phyloP scores from a whole-genome alignment of 1,140 invertebrate genomes.

The Anthonomus grandis region DNA sequence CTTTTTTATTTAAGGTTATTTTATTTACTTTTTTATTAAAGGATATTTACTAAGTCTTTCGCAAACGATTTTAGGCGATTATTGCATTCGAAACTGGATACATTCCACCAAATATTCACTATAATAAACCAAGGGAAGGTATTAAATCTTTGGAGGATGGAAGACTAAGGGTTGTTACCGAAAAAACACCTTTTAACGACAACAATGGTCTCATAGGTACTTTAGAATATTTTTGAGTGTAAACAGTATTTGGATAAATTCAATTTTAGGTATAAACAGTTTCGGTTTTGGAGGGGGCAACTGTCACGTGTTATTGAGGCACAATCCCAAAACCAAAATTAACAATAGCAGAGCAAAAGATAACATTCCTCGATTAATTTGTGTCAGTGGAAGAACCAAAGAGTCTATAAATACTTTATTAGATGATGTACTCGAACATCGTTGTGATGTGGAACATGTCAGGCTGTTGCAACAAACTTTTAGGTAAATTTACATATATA shows the following conservation, averaged over 20 bases:
- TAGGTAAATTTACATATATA: too few relatives aligned
- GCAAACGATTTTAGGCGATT: constrained; percentile 37
- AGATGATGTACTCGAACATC: constrained; percentile 58
- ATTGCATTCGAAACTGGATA: constrained; percentile 72
- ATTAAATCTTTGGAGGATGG: constrained; percentile 70
- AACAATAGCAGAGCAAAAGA: constrained; percentile 52
- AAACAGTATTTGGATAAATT: not conserved
- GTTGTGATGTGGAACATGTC: constrained; percentile 57
- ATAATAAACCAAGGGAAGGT: constrained; percentile 64
- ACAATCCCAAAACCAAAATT: constrained; percentile 53
- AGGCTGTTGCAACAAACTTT: constrained; percentile 52
- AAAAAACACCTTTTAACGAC: constrained; percentile 59
- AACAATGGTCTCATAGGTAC: constrained; percentile 54
- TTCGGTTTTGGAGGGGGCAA: constrained; percentile 66
- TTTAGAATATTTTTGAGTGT: not conserved
- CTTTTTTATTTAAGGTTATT: not conserved
- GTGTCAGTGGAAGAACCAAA: constrained; percentile 60
- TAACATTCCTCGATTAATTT: constrained; percentile 60
- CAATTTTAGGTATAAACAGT: constrained; percentile 53
- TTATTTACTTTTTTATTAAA: too few relatives aligned
- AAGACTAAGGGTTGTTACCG: constrained; percentile 65
- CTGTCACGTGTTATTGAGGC: constrained; percentile 65
- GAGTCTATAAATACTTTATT: constrained; percentile 68
- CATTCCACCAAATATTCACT: constrained; percentile 81
- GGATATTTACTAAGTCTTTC: not conserved